Base-by-base conservation (phyloP, 1,140 invertebrate genomes). In the Calephelis nemesis region DNA sequence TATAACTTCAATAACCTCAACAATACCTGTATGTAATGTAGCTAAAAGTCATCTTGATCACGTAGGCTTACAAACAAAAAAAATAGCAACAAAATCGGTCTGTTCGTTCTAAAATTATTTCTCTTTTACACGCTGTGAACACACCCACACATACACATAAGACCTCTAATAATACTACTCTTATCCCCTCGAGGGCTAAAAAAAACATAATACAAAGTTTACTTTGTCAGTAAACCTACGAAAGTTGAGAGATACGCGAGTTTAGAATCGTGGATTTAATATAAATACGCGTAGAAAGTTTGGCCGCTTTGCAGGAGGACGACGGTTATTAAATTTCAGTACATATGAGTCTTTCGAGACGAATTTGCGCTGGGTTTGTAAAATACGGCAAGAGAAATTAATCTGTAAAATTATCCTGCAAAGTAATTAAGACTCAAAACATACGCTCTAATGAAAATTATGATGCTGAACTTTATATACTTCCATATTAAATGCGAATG, bases 201-300 rank as follows among this genome's bases (percentile, higher is more conserved):
- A 45, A 45, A 7, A 9, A 30, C 30, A 7, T 45, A 45, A 45
- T 45, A 45, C 6, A 7, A 45, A 45, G 42, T 65, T 71, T 67
- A 71, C 65, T 71, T 71, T 71, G 65, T 58, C 65, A 47, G 64
- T 54, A 66, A 66, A 66, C 65, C 50, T 66, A 50, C 50, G 50
- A 66, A 66, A 66, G 65, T 66, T 66, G 65, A 66, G 50, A 58
- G 65, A 66, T 63, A 71, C 60, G 48, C 45, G 54, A 66, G 50
- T 67, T 65, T 68, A 52, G 70, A 68, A 65, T 63, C 64, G 70
- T 72, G 71, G 71, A 65, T 65, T 72, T 69, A 66, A 72, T 72
- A 72, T 68, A 69, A 72, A 72, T 72, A 62, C 64, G 67, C 70
- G 66, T 60, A 62, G 67, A 69, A 69, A 72, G 71, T 72, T 72